These are phyloP conservation scores for Panonychus citri DNA, from an alignment of 1,140 invertebrate genomes.

Conservation along the genomic window DNA sequence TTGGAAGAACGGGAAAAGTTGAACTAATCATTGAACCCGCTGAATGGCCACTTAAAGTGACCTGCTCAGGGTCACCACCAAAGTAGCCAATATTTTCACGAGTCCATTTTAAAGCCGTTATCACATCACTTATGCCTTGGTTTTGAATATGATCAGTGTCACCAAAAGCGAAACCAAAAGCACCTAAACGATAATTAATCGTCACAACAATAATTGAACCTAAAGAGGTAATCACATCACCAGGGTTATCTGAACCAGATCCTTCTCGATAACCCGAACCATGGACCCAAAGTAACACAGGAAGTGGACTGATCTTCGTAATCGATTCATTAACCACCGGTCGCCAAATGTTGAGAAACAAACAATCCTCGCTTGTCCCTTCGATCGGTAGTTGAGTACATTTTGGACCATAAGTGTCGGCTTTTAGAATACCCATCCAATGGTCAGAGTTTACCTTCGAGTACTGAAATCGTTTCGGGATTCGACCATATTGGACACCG, in stretches of 20 bases:
- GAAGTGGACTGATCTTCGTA: slow-evolving; percentile 19
- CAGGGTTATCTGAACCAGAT: slow-evolving; percentile 32
- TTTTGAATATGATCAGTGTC: slow-evolving; percentile 21
- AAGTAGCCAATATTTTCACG: no score
- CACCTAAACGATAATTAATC: slow-evolving; percentile 26
- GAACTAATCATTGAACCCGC: no score
- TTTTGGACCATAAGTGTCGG: no score
- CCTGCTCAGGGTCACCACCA: no score
- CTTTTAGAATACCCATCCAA: no score
- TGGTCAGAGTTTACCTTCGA: no score
- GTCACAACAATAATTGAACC: slow-evolving; percentile 33
- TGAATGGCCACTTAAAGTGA: no score
- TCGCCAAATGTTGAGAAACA: slow-evolving; percentile 72
- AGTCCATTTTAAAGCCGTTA: no score
- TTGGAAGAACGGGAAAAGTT: no score
- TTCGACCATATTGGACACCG: no score
- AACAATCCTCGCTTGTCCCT: slow-evolving; percentile 80
- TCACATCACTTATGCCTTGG: slow-evolving; percentile 37
- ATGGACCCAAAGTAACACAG: slow-evolving; percentile 92
- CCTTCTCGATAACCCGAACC: slow-evolving; percentile 89
- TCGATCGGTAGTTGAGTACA: no score
- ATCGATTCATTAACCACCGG: slow-evolving; percentile 27
- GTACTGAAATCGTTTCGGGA: no score
- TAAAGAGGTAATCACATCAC: slow-evolving; percentile 52
- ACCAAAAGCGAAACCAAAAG: slow-evolving; percentile 4